Conservation (phyloP, 2,888 invertebrate species). For the Vesta saturnalis region DNA sequence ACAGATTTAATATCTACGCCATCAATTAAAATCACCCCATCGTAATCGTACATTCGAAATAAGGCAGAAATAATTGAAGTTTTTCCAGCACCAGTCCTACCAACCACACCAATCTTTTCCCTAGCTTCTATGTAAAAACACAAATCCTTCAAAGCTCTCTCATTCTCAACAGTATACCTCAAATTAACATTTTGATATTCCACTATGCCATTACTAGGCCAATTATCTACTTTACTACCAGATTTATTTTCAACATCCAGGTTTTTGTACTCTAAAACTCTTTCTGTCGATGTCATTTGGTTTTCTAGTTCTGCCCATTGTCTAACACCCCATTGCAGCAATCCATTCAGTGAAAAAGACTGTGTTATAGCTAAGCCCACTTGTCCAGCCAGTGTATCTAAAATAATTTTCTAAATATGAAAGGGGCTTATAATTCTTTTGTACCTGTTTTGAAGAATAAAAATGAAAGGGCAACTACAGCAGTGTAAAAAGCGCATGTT, state of each 20-base stretch:
- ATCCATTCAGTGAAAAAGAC: conserved; percentile 79
- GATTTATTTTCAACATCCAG: conserved; percentile 58
- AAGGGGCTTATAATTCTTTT: too few relatives aligned
- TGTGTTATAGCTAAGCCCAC: conserved; percentile 87
- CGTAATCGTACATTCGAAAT: conserved; percentile 79
- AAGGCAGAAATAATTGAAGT: conserved; percentile 78
- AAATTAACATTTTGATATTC: conserved; percentile 74
- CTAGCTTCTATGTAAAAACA: conserved; percentile 72
- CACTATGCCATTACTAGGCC: conserved; percentile 77
- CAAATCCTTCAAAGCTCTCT: conserved; percentile 77
- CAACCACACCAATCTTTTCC: conserved; percentile 80
- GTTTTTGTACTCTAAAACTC: conserved; percentile 66
- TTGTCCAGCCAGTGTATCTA: conserved; percentile 73
- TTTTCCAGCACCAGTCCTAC: conserved; percentile 85
- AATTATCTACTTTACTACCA: conserved; percentile 68
- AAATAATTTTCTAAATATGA: too few relatives aligned
- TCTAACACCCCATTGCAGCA: conserved; percentile 72
- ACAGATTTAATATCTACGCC: conserved; percentile 74
- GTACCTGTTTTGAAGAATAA: conserved; percentile 26
- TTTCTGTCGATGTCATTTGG: conserved; percentile 90
- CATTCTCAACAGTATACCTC: conserved; percentile 75
- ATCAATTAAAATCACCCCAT: conserved; percentile 85
- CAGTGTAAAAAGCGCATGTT: conserved; percentile 18
- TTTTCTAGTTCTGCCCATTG: conserved; percentile 87
- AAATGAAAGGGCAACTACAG: conserved; percentile 24